Conservation (phyloP, 2,888 invertebrate species). For the Trissonchulus latispiculum region DNA sequence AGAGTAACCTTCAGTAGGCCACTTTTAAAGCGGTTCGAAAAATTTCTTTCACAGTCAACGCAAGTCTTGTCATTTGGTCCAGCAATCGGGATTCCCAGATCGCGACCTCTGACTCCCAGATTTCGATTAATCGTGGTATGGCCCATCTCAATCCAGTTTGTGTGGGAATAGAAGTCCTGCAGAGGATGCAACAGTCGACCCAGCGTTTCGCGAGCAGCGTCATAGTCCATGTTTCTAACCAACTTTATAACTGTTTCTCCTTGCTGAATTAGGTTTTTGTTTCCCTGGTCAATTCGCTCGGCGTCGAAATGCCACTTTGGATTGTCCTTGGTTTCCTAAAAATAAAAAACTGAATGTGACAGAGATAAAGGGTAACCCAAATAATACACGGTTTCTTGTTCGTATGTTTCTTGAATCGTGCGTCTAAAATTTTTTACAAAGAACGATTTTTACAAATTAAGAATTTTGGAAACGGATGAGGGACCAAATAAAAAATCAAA, state of each 20-base stretch:
- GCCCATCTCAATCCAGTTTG: neutral
- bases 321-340: neutral
- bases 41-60: neutral
- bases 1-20: neutral
- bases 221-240: neutral
- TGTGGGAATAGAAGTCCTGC: neutral
- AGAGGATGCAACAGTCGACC: neutral
- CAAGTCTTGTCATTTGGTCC: neutral
- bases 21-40: neutral
- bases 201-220: neutral
- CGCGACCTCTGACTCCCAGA: neutral
- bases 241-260: neutral
- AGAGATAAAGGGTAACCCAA: too few relatives aligned
- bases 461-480: too few relatives aligned
- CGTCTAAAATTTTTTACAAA: too few relatives aligned
- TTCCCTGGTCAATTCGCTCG: neutral
- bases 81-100: neutral
- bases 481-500: too few relatives aligned
- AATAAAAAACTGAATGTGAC: too few relatives aligned
- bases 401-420: too few relatives aligned
- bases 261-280: neutral
- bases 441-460: too few relatives aligned
- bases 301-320: conserved; percentile 1
- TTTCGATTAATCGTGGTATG: neutral
- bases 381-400: too few relatives aligned